Evolutionary conservation across 2,888 invertebrate genomes (phyloP), one percentile per base, ranked within the genome.

Genomic region (Choristoneura rosaceana): DNA sequence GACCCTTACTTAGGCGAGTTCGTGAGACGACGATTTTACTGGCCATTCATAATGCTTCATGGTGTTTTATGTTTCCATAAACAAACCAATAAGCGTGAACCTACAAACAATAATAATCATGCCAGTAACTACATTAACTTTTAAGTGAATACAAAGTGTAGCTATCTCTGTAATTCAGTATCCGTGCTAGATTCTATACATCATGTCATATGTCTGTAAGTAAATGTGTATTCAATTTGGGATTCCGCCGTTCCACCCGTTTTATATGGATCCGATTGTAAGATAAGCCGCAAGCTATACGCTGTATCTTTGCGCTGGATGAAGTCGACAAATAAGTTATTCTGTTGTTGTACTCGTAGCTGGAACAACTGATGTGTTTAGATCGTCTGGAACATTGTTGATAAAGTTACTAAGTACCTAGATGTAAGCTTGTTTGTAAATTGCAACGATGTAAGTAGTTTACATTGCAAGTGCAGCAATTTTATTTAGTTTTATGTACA

Each of bases 191-290:
- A 55, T 55, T 55, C 14, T 17, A 41, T 17, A 14, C 47, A 34
- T 34, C 15, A 41, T 38, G 65, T 5, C 38, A 5, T 55, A 25
- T 41, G 65, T 55, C n/a, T 67, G 62, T 47, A 62, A 61, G 61
- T 55, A 66, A 67, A 67, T 62, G 61, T 43, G 66, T 67, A 67
- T 66, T 71, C 55, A 67, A 71, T 47, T 67, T 62, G 45, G 62
- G 55, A n/a, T 17, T 33, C 52, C 38, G 64, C 50, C 59, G 25
- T 59, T 33, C 64, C 41, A 41, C 10, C 38, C 70, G 70, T 70
- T 55, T 67, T 55, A 45, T 67, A 55, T 55, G 43, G 61, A 71
- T 34, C 55, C 67, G 47, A 38, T 62, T 58, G 67, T 67, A 71
- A 66, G 71, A 62, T 67, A 62, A 71, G 64, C 64, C 59, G 12